These are phyloP conservation scores for Anoplopoma fimbria DNA, from an alignment of 2,113 vertebrate species.

Conservation along the genomic window DNA sequence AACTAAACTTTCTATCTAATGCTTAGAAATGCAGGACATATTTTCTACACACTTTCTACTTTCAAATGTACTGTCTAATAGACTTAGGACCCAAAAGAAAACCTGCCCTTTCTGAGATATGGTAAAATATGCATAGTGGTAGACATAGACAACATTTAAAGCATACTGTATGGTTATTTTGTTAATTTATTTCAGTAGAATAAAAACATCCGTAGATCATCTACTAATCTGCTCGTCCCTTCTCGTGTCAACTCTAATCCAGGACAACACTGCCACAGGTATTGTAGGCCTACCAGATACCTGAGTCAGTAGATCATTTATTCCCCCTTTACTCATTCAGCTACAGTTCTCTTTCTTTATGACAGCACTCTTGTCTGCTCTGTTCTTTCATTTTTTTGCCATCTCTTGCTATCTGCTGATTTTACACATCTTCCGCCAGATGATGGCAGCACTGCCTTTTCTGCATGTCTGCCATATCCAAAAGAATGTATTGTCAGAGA, in stretches of 20 bases:
- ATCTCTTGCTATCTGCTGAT: slow-evolving; percentile 8
- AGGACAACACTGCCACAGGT: background rate
- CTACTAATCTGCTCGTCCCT: slow-evolving; percentile 31
- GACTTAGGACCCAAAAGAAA: background rate
- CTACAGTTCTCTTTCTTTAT: background rate
- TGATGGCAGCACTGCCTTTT: slow-evolving; percentile 75
- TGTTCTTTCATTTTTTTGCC: background rate
- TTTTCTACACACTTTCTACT: background rate
- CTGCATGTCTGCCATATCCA: background rate
- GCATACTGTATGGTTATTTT: slow-evolving; percentile 2
- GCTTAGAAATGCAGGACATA: background rate
- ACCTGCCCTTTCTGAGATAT: background rate
- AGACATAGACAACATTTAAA: background rate
- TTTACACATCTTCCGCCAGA: slow-evolving; percentile 67
- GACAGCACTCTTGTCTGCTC: background rate
- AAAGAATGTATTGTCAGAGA: background rate
- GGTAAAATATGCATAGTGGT: background rate
- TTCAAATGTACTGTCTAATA: background rate
- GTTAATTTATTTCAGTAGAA: background rate
- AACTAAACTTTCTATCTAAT: background rate
- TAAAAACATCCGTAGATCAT: slow-evolving; percentile 31
- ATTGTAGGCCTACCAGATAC: background rate
- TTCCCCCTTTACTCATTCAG: slow-evolving; percentile 17
- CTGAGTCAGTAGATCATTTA: slow-evolving; percentile 31
- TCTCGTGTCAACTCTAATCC: slow-evolving; percentile 12